Base-by-base conservation (phyloP, 2,113 vertebrate genomes). In the Callipepla californica region DNA sequence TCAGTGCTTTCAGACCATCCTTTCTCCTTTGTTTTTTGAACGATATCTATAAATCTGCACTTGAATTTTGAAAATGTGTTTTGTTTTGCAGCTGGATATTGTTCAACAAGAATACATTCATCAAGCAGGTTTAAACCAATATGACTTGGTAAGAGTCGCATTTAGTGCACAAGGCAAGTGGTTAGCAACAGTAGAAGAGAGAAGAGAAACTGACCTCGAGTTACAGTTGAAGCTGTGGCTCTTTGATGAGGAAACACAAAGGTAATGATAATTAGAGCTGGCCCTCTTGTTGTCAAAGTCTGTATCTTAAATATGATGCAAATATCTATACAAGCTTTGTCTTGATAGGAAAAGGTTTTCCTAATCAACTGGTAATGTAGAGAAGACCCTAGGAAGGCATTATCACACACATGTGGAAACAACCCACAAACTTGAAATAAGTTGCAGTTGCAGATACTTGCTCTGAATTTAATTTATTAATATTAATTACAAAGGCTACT, bases 101-200 rank as follows among this genome's bases (percentile, higher is more conserved):
- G 98, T 99, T 85, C 99, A 99, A 94, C 98, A 99, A 78, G 98
- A 99, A 83, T 98, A 98, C 93, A 98, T 99, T 78, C 97, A 98
- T 14, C 97, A 99, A 94, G 75, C 87, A 0, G 98, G 98, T 5
- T 97, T 99, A 91, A 92, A 97, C 75, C 99, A 99, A 96, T 96
- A 98, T 9, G 98, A 99, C 72, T 97, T 99, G 87, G 98, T 98
- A 22, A 98, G 98, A 89, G 98, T 98, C 2, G 98, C 98, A 0
- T 98, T 99, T 44, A 97, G 97, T 16, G 57, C 92, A 8, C 83
- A 10, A 4, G 99, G 99, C 11, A 91, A 89, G 74, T 99, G 99
- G 98, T 95, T 99, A 58, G 99, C 99, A 34, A 99, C 99, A 0
- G 98, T 99, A 36, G 99, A 99, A 74, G 98, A 99, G 82, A 97